Base-by-base conservation (phyloP, 2,888 invertebrate genomes). In the Neuroscelio doddi region DNA sequence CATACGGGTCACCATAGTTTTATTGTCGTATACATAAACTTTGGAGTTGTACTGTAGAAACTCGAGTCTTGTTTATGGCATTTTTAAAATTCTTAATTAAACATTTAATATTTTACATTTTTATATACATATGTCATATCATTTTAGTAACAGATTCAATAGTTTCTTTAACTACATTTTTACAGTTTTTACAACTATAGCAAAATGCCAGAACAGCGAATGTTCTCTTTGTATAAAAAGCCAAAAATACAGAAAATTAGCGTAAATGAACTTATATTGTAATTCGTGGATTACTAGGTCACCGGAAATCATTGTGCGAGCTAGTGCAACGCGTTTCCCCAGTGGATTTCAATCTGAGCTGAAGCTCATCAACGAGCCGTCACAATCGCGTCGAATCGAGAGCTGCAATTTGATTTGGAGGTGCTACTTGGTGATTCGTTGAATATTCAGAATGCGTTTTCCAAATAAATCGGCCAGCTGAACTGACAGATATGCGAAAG, bases 401-500 rank as follows among this genome's bases (percentile, higher is more conserved):
- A n/a, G 32, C 30, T 30, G 30, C 8, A 30, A 45, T 42, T 64
- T 61, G 32, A 63, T 64, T 52, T 69, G 57, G 38, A 51, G 34
- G 32, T 64, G 39, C 57, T 61, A 63, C 62, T 69, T 62, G 52
- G 71, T 67, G 47, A 73, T 68, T 41, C 69, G 72, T 68, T 78
- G 78, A 80, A 80, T 79, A 78, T 80, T 79, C 77, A 74, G 69
- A 63, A 76, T 73, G 73, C 76, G 73, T 75, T 73, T 69, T 68
- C 71, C 67, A 75, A 73, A 77, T 76, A 71, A 75, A 71, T 77
- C 72, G 73, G 73, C 67, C 69, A 67, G 66, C 64, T 45, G 47
- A 58, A 53, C 41, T 72, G 77, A 75, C 74, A 73, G 56, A 47
- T 49, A 39, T 45, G 39, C 26, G 38, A 59, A 67, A 64, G 34